phyloP scores from a whole-genome alignment of 1,140 invertebrate species.

The Sesamia nonagrioides region DNA sequence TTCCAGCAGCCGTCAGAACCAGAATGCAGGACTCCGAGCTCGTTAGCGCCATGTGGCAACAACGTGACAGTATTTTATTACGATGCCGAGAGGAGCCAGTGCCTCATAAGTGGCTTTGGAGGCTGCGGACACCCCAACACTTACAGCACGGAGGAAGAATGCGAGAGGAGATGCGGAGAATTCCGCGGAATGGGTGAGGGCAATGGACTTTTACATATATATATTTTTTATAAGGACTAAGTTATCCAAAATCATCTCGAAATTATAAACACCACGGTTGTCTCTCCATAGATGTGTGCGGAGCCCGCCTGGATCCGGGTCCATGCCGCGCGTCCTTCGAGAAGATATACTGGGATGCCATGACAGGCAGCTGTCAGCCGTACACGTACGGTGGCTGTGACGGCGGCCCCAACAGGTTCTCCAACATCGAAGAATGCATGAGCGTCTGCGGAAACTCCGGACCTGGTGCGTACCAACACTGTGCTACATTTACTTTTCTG shows the following conservation, averaged over 20 bases:
- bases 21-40: conserved; percentile 69
- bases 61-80: conserved; percentile 92
- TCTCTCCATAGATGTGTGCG: conserved; percentile 89
- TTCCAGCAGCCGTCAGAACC: conserved; percentile 51
- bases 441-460: conserved; percentile 63
- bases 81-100: conserved; percentile 88
- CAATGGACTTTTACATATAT: background rate
- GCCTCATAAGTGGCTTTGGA: conserved; percentile 91
- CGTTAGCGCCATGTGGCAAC: conserved; percentile 89
- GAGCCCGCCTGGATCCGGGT: conserved; percentile 89
- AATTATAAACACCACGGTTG: background rate
- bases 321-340: conserved; percentile 89
- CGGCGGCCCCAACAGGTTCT: conserved; percentile 93
- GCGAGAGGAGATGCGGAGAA: conserved; percentile 92
- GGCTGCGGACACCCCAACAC: conserved; percentile 93
- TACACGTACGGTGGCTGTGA: conserved; percentile 95
- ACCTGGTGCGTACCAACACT: conserved; percentile 62
- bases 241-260: no score
- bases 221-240: no score
- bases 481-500: background rate
- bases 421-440: conserved; percentile 71
- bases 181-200: conserved; percentile 91
- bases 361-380: conserved; percentile 86
- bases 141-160: conserved; percentile 93
- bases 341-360: conserved; percentile 92